Conservation (phyloP, 2,888 invertebrate genomes). For the Aelia acuminata region DNA sequence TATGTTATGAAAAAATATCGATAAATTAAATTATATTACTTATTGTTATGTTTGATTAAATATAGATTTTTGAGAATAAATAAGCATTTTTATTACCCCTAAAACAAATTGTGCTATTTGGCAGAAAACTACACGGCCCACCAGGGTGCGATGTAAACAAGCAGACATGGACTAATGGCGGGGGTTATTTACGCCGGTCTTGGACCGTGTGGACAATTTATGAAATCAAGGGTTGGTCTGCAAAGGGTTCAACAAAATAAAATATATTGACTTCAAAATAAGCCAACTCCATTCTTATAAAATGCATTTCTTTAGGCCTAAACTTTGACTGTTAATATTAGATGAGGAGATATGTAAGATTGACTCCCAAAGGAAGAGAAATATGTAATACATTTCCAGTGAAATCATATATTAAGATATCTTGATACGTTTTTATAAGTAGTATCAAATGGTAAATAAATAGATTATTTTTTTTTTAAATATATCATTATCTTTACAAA, state of each 20-base stretch:
- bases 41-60: too few species aligned
- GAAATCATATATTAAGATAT: background rate
- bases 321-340: background rate
- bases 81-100: too few species aligned
- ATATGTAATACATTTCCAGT: background rate
- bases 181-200: too few species aligned
- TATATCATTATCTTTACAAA: constrained; percentile 2
- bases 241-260: background rate
- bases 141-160: too few species aligned
- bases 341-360: background rate
- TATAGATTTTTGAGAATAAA: too few species aligned
- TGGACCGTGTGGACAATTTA: too few species aligned
- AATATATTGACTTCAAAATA: background rate
- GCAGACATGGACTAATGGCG: too few species aligned
- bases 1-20: too few species aligned
- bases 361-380: background rate
- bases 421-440: background rate
- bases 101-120: too few species aligned
- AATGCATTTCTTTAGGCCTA: background rate
- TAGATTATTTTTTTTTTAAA: constrained; percentile 17
- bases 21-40: too few species aligned
- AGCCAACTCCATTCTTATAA: background rate
- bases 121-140: too few species aligned
- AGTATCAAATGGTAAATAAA: constrained; percentile 22
- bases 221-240: too few species aligned